Percentiles rank a stretch among this genome's conserved stretches.
These are phyloP conservation scores for Dicrostonyx torquatus DNA, from an alignment of 2,797 vertebrate species.

Conservation along the genomic window DNA sequence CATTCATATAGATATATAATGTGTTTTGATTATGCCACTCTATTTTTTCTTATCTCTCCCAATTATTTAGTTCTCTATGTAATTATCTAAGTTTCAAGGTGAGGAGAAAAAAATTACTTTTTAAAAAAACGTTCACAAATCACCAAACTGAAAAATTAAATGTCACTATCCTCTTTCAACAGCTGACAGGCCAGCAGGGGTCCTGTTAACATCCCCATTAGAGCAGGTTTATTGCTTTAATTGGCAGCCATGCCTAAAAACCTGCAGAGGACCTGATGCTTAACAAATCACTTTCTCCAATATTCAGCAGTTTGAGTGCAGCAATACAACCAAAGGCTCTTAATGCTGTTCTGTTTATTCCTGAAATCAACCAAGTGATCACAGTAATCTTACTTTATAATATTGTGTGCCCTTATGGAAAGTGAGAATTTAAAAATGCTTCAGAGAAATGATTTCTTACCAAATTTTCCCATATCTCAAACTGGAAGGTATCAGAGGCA, in stretches of 20 bases:
- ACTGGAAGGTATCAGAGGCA: slow-evolving; percentile 77
- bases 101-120: slow-evolving; percentile 72
- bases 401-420: slow-evolving; percentile 40
- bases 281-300: slow-evolving; percentile 55
- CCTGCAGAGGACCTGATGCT: slow-evolving; percentile 64
- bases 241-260: slow-evolving; percentile 64
- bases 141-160: slow-evolving; percentile 74
- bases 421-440: slow-evolving; percentile 56
- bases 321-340: slow-evolving; percentile 36
- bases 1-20: neutral
- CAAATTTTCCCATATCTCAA: slow-evolving; percentile 93
- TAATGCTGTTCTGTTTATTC: slow-evolving; percentile 49
- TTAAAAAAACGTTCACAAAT: slow-evolving; percentile 60
- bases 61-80: neutral
- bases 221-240: slow-evolving; percentile 75
- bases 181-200: slow-evolving; percentile 76
- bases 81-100: slow-evolving; percentile 44
- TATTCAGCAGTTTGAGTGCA: slow-evolving; percentile 54
- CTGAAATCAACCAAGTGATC: slow-evolving; percentile 56
- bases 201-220: slow-evolving; percentile 72
- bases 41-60: neutral
- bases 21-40: neutral
- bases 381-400: slow-evolving; percentile 50
- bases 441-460: slow-evolving; percentile 85
- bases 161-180: slow-evolving; percentile 66